These are phyloP conservation scores for Cyprinodon diabolis DNA, from an alignment of 2,797 vertebrate genomes.

Conservation along the genomic window DNA sequence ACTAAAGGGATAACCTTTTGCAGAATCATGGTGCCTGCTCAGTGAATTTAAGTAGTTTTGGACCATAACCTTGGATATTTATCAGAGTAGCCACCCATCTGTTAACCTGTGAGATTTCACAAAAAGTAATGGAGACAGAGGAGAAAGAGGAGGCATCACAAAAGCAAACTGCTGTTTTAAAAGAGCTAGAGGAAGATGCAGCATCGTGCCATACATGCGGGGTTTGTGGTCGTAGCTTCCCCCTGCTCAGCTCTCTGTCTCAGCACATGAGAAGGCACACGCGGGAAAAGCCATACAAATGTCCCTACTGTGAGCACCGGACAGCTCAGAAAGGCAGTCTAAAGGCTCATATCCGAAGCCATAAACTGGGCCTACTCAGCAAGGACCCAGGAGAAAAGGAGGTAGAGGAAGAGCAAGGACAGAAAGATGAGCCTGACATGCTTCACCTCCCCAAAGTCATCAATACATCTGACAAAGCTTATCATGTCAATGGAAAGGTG, in stretches of 20 bases:
- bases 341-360: conserved; percentile 95
- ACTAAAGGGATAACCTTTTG: conserved; percentile 33
- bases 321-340: conserved; percentile 96
- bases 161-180: conserved; percentile 53
- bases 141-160: conserved; percentile 73
- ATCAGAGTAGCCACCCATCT: conserved; percentile 31
- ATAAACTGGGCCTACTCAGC: conserved; percentile 89
- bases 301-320: conserved; percentile 95
- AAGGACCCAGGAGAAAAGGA: conserved; percentile 81
- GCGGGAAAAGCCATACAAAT: conserved; percentile 96
- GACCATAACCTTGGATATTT: conserved; percentile 19
- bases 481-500: conserved; percentile 84
- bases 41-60: conserved; percentile 48
- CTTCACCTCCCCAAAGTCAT: conserved; percentile 82
- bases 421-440: conserved; percentile 76
- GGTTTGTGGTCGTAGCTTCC: conserved; percentile 94
- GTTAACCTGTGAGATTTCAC: conserved; percentile 7
- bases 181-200: conserved; percentile 81
- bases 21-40: conserved; percentile 20
- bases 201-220: conserved; percentile 89
- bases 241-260: conserved; percentile 95
- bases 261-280: conserved; percentile 99
- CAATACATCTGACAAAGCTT: conserved; percentile 84
- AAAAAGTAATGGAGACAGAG: conserved; percentile 82
- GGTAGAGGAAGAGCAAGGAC: conserved; percentile 75